phyloP scores from a whole-genome alignment of 2,113 vertebrate species.

The Ursus arctos region DNA sequence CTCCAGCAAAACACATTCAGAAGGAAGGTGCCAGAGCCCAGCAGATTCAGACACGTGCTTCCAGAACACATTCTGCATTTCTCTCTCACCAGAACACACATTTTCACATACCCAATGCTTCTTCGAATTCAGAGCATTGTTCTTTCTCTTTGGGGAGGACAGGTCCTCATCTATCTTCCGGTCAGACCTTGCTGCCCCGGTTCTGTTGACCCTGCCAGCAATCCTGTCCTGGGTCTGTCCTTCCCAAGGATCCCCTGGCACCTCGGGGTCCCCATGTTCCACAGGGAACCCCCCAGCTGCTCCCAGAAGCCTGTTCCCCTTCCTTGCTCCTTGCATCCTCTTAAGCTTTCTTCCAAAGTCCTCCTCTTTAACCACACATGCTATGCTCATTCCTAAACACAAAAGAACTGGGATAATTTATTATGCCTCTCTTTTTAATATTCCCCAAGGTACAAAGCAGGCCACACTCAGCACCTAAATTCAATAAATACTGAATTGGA shows the following conservation, averaged over 20 bases:
- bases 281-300: background rate
- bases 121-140: background rate
- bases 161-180: background rate
- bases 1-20: background rate
- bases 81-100: background rate
- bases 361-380: background rate
- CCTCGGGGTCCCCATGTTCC: background rate
- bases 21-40: background rate
- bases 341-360: background rate
- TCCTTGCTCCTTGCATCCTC: background rate
- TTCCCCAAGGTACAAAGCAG: background rate
- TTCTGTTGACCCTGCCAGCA: background rate
- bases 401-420: background rate
- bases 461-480: background rate
- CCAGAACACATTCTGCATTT: background rate
- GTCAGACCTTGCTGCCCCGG: background rate
- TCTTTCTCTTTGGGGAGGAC: background rate
- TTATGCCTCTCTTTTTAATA: background rate
- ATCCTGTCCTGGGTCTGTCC: background rate
- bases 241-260: background rate
- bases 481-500: slow-evolving; percentile 7
- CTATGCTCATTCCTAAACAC: background rate
- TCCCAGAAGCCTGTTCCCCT: background rate
- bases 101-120: background rate
- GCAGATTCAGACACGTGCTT: accelerated